phyloP scores from a whole-genome alignment of 2,797 vertebrate species.

The Aldrovandia affinis region DNA sequence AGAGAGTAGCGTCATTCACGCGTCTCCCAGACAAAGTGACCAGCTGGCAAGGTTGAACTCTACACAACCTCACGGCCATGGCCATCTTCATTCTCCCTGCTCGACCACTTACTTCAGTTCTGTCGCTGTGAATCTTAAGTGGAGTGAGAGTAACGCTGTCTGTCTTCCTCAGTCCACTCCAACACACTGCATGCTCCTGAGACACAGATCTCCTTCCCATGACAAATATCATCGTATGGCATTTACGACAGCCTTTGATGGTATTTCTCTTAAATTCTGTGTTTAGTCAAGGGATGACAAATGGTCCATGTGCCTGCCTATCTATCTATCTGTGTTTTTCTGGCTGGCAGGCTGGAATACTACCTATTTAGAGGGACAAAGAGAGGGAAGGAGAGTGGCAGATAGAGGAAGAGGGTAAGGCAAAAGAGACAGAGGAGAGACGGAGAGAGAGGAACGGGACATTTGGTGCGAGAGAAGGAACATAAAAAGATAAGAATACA shows the following conservation, averaged over 20 bases:
- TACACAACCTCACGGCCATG: slow-evolving; percentile 1
- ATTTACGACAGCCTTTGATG: no score
- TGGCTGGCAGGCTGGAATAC: neutral
- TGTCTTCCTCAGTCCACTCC: neutral
- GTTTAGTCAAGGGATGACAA: no score
- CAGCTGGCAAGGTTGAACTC: slow-evolving; percentile 12
- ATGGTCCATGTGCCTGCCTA: neutral
- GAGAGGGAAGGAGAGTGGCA: neutral
- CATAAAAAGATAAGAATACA: neutral
- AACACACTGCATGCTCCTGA: neutral
- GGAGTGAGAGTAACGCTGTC: neutral
- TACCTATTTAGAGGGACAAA: neutral
- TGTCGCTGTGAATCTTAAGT: no score
- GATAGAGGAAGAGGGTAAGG: neutral
- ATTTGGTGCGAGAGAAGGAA: neutral
- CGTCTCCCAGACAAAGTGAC: neutral
- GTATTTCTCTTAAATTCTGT: no score
- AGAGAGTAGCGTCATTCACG: neutral
- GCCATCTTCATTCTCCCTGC: neutral
- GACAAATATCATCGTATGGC: neutral
- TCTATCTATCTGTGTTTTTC: neutral
- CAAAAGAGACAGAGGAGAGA: neutral
- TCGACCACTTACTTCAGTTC: no score
- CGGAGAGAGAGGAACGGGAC: neutral
- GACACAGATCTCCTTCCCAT: neutral